A percentile compares a stretch with the other conserved stretches of the same genome.
Conservation (phyloP, 2,888 invertebrate species). For the Andrena flavipes region DNA sequence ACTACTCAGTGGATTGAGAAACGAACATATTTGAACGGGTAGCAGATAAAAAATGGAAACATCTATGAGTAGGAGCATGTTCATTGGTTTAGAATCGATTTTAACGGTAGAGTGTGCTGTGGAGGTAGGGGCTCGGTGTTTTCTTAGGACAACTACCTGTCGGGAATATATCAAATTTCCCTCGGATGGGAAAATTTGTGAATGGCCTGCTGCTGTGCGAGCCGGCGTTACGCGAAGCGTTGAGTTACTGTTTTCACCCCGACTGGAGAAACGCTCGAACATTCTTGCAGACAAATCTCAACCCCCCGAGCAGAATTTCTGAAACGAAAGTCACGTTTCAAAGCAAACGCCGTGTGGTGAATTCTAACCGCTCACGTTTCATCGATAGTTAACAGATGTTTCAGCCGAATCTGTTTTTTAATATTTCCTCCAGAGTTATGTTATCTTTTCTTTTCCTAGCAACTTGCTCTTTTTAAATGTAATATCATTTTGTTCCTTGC, state of each 20-base stretch:
- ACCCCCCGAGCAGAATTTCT: neutral
- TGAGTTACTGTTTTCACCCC: constrained; percentile 33
- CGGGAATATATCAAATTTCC: constrained; percentile 21
- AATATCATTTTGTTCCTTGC: neutral
- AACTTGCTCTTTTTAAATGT: no score
- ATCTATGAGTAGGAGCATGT: constrained; percentile 1
- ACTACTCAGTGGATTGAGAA: neutral
- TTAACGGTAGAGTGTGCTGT: constrained; percentile 14
- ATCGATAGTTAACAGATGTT: constrained; percentile 25
- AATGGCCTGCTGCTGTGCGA: constrained; percentile 34
- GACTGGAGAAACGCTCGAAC: constrained; percentile 4
- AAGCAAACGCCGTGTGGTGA: constrained; percentile 25
- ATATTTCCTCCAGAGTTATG: neutral
- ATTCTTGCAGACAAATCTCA: constrained; percentile 12
- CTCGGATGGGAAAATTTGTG: constrained; percentile 27
- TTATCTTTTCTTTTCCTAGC: neutral
- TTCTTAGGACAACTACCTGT: constrained; percentile 56
- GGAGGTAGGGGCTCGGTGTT: constrained; percentile 16
- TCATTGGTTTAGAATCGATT: constrained; percentile 9
- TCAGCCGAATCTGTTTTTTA: neutral
- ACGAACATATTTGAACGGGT: constrained; percentile 40
- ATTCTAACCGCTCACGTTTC: constrained; percentile 14
- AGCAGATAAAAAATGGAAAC: constrained; percentile 16
- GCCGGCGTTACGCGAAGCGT: constrained; percentile 9
- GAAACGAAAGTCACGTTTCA: constrained; percentile 37